Conservation (phyloP, 1,140 invertebrate species). For the Physella acuta region DNA sequence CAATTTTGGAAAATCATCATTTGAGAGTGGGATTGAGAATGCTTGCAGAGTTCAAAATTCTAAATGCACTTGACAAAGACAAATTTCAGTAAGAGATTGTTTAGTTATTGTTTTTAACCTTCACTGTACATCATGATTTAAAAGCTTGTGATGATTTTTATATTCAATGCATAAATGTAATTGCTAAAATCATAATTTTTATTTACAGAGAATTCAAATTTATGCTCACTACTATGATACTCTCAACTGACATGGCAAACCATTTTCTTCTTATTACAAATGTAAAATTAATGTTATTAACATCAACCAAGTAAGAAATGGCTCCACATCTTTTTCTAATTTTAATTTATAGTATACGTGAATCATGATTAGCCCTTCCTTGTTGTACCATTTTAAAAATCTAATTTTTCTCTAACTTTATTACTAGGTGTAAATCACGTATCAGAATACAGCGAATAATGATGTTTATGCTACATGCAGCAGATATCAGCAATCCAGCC, state of each 20-base stretch:
- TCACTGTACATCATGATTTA: neutral
- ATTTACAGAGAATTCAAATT: conserved; percentile 21
- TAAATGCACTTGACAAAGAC: neutral
- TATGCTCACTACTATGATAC: conserved; percentile 18
- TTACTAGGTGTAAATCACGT: neutral
- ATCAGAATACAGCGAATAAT: conserved; percentile 13
- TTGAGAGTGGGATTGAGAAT: conserved; percentile 10
- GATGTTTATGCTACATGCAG: conserved; percentile 15
- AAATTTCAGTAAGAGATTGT: conserved; percentile 15
- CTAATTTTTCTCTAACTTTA: neutral
- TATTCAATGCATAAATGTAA: neutral
- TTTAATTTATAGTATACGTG: neutral
- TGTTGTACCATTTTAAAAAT: no score
- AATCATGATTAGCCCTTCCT: neutral
- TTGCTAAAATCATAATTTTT: no score
- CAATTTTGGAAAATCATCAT: conserved; percentile 23
- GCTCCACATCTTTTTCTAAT: no score
- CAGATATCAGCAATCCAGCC: conserved; percentile 26
- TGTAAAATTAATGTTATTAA: conserved; percentile 15
- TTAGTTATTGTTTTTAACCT: conserved; percentile 2
- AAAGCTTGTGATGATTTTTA: neutral
- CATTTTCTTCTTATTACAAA: conserved; percentile 25
- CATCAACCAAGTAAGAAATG: conserved; percentile 15
- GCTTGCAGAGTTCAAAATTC: conserved; percentile 9
- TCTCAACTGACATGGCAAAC: conserved; percentile 24